Evolutionary conservation across 1,140 invertebrate species (phyloP).

Genomic region (Anthonomus grandis): DNA sequence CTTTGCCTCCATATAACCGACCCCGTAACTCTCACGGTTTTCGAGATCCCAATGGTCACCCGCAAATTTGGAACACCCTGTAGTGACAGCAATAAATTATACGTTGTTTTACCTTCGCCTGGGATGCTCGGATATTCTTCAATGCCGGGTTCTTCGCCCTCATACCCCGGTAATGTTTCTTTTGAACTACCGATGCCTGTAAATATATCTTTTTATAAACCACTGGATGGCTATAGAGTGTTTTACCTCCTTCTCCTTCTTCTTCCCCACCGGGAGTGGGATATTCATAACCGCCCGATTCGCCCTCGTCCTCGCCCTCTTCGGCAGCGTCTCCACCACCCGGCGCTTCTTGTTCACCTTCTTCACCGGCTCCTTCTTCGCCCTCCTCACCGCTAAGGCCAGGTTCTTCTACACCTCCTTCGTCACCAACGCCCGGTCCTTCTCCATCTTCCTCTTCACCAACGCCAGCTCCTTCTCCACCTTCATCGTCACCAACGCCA

Average conservation of each 20-base stretch:
- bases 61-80: no score
- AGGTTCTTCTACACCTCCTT: slow-evolving; percentile 17
- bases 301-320: slow-evolving; percentile 14
- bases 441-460: slow-evolving; percentile 12
- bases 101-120: no score
- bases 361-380: slow-evolving; percentile 8
- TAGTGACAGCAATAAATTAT: no score
- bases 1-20: no score
- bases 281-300: background rate
- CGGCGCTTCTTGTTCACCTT: background rate
- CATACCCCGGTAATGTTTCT: no score
- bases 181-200: no score
- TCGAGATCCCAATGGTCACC: no score
- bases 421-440: slow-evolving; percentile 2
- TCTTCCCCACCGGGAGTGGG: slow-evolving; percentile 3
- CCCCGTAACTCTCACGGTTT: no score
- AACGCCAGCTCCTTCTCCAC: background rate
- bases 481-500: slow-evolving; percentile 11
- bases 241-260: background rate
- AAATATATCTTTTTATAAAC: no score
- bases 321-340: slow-evolving; percentile 6
- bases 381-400: slow-evolving; percentile 4
- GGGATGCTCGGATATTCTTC: no score
- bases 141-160: no score
- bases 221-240: background rate